Evolutionary conservation across 1,140 invertebrate genomes (phyloP), one percentile per base, ranked within the genome.

Genomic region (Drosophila dunni): DNA sequence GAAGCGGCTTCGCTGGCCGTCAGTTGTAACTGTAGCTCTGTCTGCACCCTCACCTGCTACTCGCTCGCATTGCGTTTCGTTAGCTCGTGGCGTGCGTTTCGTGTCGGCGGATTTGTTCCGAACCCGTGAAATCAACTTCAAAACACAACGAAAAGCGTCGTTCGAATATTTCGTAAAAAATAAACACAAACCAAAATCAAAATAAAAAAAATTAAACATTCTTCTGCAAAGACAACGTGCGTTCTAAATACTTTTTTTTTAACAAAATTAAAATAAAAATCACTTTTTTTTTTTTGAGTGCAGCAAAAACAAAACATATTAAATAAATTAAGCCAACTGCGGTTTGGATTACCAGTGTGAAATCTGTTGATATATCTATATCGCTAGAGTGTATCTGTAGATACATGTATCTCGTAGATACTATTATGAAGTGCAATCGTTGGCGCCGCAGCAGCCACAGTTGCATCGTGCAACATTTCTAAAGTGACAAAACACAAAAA

Each of bases 301-400:
- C 9, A 8, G 13, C 5, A 53, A 33, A 33, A 54, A 40, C 4
- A 69, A 48, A n/a, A 62, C 34, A 75, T 38, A 66, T 61, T 20
- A 66, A 71, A 62, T 45, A 56, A 58, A 29, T 67, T 42, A 38
- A 63, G 48, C 61, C 61, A 63, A 53, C 53, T 82, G 57, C 74
- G 63, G 82, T 67, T 71, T 86, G 82, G 82, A 85, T 86, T 85
- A 85, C 83, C 82, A 85, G 82, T 82, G 78, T 48, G 58, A 60
- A 60, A 56, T 62, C 46, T 58, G 54, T 29, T 38, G 51, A 46
- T 29, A 56, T 54, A 48, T 34, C 65, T 24, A 34, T 29, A 45
- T 56, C 51, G 48, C 7, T 20, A 44, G 36, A 65, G 69, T 56
- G 24, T 29, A 29, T 29, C 24, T 29, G 24, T 6, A 29, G 24